phyloP scores from a whole-genome alignment of 2,888 invertebrate genomes.

The Lasius fuliginosus region DNA sequence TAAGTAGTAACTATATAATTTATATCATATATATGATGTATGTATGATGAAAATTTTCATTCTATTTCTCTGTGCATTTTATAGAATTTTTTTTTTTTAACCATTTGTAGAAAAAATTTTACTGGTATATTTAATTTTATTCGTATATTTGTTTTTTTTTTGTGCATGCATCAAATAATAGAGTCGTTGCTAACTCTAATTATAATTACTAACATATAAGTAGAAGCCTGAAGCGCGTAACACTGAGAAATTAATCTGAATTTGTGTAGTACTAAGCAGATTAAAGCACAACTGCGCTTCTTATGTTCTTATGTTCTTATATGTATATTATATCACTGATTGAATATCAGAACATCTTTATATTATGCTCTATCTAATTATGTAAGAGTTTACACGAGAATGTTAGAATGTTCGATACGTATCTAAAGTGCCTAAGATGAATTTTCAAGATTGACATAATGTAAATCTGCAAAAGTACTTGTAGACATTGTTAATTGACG shows the following conservation, averaged over 20 bases:
- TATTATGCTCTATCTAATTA: not conserved
- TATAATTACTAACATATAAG: constrained; percentile 7
- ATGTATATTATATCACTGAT: not conserved
- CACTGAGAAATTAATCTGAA: not conserved
- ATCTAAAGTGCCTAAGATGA: not conserved
- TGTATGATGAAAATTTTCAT: not conserved
- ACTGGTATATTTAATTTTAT: not conserved
- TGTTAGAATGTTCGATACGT: not conserved
- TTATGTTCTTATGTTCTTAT: not conserved
- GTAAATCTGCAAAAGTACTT: not conserved
- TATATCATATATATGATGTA: not conserved
- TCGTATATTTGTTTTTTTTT: not conserved
- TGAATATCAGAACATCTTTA: not conserved
- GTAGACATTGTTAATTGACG: not conserved
- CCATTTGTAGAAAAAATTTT: not conserved
- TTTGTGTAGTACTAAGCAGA: not conserved
- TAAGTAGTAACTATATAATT: constrained; percentile 1
- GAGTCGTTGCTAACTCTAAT: not conserved
- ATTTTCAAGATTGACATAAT: not conserved
- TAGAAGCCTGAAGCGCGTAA: not conserved
- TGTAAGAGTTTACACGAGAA: not conserved
- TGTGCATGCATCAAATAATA: not conserved
- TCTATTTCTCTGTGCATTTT: not conserved
- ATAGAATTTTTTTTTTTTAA: not conserved
- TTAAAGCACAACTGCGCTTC: not conserved